Base-by-base conservation (phyloP, 1,140 invertebrate genomes). In the Periplaneta americana region DNA sequence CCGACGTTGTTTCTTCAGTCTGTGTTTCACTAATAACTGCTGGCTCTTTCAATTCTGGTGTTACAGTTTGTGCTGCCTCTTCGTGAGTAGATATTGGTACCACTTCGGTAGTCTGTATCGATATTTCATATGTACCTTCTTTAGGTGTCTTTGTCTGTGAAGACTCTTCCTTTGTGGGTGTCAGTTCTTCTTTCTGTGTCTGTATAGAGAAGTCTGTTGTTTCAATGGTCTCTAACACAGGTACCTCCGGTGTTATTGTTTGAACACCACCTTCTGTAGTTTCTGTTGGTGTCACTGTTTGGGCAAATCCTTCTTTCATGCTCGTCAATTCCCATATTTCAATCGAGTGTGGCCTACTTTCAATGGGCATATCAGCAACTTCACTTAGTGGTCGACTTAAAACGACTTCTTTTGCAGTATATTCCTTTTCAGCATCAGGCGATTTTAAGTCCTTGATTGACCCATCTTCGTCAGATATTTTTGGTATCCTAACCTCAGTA, bases 81-180 rank as follows among this genome's bases (percentile, higher is more conserved):
- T 80, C 66, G 34, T n/a, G 34, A 6, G 36, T 34, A 4, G 33
- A 17, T 13, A 18, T 5, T 34, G 66, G 57, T 34, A 33, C 39
- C 18, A 34, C 15, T 34, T 78, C 77, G 22, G n/a, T 15, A 18
- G 36, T 28, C 77, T 78, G 77, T 6, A 78, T 87, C 18, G 87
- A 82, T 6, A 85, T 86, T 85, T 90, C 89, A 28, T 5, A n/a
- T 22, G 74, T 75, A 6, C 34, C 34, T 34, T 78, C 11, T 48
- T 81, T 22, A 13, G 81, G 35, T 78, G 48, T 33, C 13, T 57
- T 37, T 1, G 74, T 81, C 34, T 81, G 81, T 33, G 34, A 22
- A 57, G 36, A 77, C 34, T 31, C 74, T 75, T 81, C 81, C 18
- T 28, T n/a, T 80, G 57, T 35, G 15, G 33, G n/a, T 34, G 34